These are phyloP conservation scores for Cydia splendana DNA, from an alignment of 1,140 invertebrate genomes.

Conservation along the genomic window DNA sequence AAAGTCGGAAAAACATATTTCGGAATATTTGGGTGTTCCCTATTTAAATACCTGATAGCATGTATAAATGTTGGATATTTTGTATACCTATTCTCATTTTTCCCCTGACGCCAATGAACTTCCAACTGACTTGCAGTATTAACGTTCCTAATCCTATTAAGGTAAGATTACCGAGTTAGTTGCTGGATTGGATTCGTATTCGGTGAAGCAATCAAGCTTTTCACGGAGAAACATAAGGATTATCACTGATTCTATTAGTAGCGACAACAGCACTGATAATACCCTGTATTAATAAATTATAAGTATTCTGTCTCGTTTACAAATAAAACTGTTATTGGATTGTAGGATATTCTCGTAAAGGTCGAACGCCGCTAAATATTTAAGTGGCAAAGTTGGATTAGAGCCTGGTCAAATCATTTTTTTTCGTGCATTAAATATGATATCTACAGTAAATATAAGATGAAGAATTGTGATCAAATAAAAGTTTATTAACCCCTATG, in stretches of 20 bases:
- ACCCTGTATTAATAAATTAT: too few species aligned
- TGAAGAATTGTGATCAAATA: too few species aligned
- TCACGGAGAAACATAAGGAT: background rate
- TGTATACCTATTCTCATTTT: background rate
- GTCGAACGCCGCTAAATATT: background rate
- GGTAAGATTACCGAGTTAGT: slow-evolving; percentile 12
- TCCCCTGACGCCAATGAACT: background rate
- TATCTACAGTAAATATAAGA: too few species aligned
- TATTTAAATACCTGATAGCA: background rate
- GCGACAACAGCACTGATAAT: background rate
- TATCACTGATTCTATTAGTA: slow-evolving; percentile 14
- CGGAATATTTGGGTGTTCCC: too few species aligned
- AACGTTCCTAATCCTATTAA: slow-evolving; percentile 11
- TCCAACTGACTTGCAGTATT: slow-evolving; percentile 2
- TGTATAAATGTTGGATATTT: background rate
- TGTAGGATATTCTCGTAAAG: background rate
- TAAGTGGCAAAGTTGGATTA: slow-evolving; percentile 20
- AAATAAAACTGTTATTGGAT: background rate
- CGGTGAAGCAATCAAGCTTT: background rate
- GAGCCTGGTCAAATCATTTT: too few species aligned
- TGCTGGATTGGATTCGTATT: background rate
- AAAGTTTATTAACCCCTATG: too few species aligned
- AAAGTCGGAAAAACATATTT: too few species aligned
- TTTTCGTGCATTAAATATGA: too few species aligned
- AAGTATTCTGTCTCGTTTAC: background rate